phyloP scores from a whole-genome alignment of 2,797 vertebrate genomes.

The Leptodactylus fallax region DNA sequence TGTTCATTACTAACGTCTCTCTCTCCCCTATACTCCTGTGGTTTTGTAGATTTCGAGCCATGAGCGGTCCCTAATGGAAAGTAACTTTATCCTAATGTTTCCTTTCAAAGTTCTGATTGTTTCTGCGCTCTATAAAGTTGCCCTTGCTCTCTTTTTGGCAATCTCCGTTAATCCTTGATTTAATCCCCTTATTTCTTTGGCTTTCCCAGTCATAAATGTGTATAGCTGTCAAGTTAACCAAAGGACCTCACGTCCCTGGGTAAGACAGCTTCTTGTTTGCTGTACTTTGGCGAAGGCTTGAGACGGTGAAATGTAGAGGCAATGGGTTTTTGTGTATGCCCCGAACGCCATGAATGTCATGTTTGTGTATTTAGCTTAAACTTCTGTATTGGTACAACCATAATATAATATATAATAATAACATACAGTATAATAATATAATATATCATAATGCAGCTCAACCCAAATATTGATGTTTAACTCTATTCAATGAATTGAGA shows the following conservation, averaged over 20 bases:
- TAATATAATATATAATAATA: not conserved
- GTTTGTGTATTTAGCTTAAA: conserved; percentile 22
- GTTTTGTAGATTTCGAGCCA: conserved; percentile 57
- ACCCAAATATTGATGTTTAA: not conserved
- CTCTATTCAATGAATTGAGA: too few relatives aligned
- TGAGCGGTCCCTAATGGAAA: conserved; percentile 57
- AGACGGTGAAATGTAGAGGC: not conserved
- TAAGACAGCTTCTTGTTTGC: conserved; percentile 46
- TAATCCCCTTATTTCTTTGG: conserved; percentile 60
- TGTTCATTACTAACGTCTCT: conserved; percentile 59
- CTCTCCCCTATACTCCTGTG: conserved; percentile 59
- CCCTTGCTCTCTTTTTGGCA: conserved; percentile 55
- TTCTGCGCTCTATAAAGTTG: conserved; percentile 38
- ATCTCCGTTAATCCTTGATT: conserved; percentile 57
- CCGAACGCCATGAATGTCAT: not conserved
- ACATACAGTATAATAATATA: not conserved
- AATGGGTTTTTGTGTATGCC: not conserved
- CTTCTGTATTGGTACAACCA: not conserved
- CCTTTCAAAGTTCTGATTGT: conserved; percentile 62
- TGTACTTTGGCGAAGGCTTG: conserved; percentile 22
- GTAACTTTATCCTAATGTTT: conserved; percentile 63
- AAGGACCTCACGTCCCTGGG: conserved; percentile 31
- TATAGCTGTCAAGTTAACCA: conserved; percentile 51
- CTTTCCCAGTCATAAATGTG: conserved; percentile 54
- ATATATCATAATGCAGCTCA: not conserved